Evolutionary conservation across 2,797 vertebrate genomes (phyloP).

Genomic region (Eupleurogrammus muticus): DNA sequence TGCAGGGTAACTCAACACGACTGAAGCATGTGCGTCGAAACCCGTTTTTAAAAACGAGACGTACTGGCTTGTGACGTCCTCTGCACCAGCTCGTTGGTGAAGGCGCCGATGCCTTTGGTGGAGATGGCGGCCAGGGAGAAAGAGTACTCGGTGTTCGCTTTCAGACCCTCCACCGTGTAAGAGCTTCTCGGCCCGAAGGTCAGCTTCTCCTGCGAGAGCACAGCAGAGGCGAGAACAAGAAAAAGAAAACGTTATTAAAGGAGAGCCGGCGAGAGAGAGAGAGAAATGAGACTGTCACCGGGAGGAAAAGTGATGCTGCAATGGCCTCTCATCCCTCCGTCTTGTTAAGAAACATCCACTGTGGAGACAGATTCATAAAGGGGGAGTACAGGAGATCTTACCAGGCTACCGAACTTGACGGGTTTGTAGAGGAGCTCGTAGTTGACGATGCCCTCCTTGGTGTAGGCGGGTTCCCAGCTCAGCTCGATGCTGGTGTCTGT

Average conservation of each 20-base stretch:
- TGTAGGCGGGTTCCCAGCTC: constrained; percentile 92
- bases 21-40: constrained; percentile 20
- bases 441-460: constrained; percentile 93
- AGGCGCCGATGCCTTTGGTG: constrained; percentile 94
- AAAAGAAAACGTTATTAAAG: constrained; percentile 39
- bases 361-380: constrained; percentile 25
- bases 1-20: constrained; percentile 25
- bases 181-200: constrained; percentile 91
- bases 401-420: constrained; percentile 90
- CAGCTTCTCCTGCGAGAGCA: constrained; percentile 85
- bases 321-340: constrained; percentile 26
- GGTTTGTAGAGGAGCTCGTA: constrained; percentile 96
- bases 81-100: constrained; percentile 94
- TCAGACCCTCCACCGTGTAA: constrained; percentile 92
- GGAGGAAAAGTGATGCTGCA: constrained; percentile 35
- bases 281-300: constrained; percentile 38
- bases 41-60: constrained; percentile 78
- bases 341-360: constrained; percentile 37
- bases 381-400: constrained; percentile 68
- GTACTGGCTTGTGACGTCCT: constrained; percentile 98
- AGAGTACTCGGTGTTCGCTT: constrained; percentile 95
- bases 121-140: constrained; percentile 97
- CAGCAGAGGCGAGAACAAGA: constrained; percentile 35
- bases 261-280: constrained; percentile 16
- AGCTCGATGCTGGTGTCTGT: constrained; percentile 93